phyloP scores from a whole-genome alignment of 2,113 vertebrate genomes.

The Crotalus tigris region DNA sequence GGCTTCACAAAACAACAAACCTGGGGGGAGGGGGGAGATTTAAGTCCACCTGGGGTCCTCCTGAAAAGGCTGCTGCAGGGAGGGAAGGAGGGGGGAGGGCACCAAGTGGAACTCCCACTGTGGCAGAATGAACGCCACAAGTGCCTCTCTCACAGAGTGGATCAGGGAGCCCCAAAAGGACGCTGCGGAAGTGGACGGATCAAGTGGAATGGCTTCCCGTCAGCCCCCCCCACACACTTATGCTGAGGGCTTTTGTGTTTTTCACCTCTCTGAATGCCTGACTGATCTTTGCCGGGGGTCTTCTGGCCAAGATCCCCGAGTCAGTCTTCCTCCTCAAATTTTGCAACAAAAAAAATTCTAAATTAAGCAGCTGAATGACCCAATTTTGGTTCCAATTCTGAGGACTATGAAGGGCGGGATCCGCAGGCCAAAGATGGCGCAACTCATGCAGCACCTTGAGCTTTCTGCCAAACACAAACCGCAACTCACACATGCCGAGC shows the following conservation, averaged over 20 bases:
- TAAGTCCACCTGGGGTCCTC: background rate
- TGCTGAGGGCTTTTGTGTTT: background rate
- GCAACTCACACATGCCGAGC: background rate
- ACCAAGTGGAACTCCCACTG: no score
- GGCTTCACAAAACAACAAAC: background rate
- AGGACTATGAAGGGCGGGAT: background rate
- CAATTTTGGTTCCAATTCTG: background rate
- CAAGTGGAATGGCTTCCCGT: background rate
- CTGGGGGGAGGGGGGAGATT: background rate
- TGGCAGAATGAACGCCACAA: background rate
- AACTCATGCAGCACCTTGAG: background rate
- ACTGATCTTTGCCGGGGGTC: background rate
- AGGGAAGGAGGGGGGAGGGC: no score
- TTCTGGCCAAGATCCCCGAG: accelerated
- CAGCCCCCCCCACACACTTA: background rate
- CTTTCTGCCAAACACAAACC: background rate
- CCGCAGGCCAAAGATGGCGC: accelerated
- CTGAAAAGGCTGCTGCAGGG: background rate
- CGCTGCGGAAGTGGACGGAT: no score
- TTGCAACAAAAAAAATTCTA: background rate
- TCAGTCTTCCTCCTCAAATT: background rate
- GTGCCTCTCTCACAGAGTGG: no score
- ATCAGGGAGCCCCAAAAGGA: no score
- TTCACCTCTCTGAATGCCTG: no score
- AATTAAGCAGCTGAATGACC: background rate